These are phyloP conservation scores for Mythimna vitellina DNA, from an alignment of 2,888 invertebrate genomes.

Conservation along the genomic window DNA sequence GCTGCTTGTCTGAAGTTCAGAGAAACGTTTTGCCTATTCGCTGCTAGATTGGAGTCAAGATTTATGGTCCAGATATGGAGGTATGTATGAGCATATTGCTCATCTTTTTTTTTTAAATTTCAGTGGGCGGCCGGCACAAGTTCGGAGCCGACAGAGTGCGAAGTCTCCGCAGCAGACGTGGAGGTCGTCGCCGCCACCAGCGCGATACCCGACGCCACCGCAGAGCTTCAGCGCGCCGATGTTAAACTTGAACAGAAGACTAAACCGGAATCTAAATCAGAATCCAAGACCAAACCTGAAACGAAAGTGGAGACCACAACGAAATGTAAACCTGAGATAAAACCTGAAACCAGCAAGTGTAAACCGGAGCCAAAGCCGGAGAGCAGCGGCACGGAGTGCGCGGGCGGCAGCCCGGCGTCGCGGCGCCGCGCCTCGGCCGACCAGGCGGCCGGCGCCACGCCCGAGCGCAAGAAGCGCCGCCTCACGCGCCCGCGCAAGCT, in stretches of 20 bases:
- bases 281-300: conserved; percentile 61
- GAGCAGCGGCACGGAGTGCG: conserved; percentile 64
- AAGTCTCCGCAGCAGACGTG: conserved; percentile 50
- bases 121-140: conserved; percentile 83
- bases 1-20: not conserved
- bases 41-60: not conserved
- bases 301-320: conserved; percentile 62
- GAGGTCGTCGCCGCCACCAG: conserved; percentile 56
- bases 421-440: conserved; percentile 84
- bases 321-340: conserved; percentile 66
- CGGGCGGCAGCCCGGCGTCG: conserved; percentile 73
- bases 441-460: conserved; percentile 73
- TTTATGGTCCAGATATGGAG: not conserved
- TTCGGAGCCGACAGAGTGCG: conserved; percentile 68
- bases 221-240: conserved; percentile 61
- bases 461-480: conserved; percentile 88
- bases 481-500: conserved; percentile 87
- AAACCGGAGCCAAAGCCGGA: conserved; percentile 67
- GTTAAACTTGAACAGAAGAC: conserved; percentile 59
- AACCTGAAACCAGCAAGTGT: conserved; percentile 64
- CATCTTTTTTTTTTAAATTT: conserved; percentile 27
- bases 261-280: conserved; percentile 62
- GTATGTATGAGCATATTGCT: not conserved
- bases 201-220: conserved; percentile 53
- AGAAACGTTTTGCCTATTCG: not conserved